A percentile compares a stretch with the other conserved stretches of the same genome.
Conservation (phyloP, 2,113 vertebrate genomes). For the Genyomyrus donnyi region DNA sequence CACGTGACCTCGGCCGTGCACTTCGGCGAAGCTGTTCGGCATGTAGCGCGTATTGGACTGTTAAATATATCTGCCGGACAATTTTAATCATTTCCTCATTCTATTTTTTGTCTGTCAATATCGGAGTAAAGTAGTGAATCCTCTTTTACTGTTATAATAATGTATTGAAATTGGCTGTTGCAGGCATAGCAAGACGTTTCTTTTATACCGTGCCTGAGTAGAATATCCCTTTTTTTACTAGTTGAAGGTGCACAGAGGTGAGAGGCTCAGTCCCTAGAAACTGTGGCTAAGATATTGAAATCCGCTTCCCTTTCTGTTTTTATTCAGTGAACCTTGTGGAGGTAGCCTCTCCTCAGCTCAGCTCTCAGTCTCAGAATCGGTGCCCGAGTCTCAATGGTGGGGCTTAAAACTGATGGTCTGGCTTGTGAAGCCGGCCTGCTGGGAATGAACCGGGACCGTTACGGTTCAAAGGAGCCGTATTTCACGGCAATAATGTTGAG, state of each 20-base stretch:
- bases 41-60: background rate
- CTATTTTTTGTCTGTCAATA: background rate
- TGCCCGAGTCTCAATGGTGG: background rate
- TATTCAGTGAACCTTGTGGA: background rate
- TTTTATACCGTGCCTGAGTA: background rate
- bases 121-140: background rate
- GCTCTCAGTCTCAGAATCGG: background rate
- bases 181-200: background rate
- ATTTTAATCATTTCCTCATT: background rate
- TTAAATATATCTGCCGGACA: background rate
- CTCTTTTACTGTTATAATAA: background rate
- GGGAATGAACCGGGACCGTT: background rate
- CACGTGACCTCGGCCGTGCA: background rate
- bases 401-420: background rate
- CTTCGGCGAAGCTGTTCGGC: background rate
- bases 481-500: background rate
- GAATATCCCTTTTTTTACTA: background rate
- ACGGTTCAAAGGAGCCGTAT: background rate
- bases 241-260: background rate
- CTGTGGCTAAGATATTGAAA: conserved; percentile 7
- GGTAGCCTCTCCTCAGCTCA: background rate
- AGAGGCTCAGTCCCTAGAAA: background rate
- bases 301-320: background rate
- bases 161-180: background rate
- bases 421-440: background rate